phyloP scores from a whole-genome alignment of 2,113 vertebrate species.

The Zootoca vivipara region DNA sequence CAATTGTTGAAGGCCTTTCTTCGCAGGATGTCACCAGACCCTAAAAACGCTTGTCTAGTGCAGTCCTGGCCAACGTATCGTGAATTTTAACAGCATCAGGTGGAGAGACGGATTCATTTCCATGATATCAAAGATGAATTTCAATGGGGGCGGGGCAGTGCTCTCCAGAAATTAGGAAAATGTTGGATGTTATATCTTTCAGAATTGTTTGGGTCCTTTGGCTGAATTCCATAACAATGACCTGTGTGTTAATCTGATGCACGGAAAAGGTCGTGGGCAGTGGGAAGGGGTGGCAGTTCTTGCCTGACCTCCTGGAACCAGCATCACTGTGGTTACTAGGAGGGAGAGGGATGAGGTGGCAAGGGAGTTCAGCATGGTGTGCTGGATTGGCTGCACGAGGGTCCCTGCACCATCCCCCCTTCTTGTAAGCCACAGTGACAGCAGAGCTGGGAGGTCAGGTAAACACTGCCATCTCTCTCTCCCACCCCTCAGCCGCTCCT shows the following conservation, averaged over 20 bases:
- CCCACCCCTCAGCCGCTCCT: no score
- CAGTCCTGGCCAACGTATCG: constrained; percentile 14
- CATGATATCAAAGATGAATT: constrained; percentile 14
- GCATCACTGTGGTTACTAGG: no score
- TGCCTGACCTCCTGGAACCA: no score
- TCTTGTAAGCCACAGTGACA: no score
- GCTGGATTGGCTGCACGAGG: no score
- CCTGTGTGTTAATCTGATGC: constrained; percentile 24
- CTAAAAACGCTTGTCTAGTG: constrained; percentile 42
- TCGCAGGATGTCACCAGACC: constrained; percentile 37
- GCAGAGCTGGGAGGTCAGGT: no score
- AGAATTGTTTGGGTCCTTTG: constrained; percentile 21
- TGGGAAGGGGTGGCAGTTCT: neutral
- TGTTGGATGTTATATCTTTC: constrained; percentile 29
- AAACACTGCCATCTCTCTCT: no score
- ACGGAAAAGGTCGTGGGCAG: neutral
- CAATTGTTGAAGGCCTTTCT: constrained; percentile 43
- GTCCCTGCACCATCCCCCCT: no score
- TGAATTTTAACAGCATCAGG: constrained; percentile 45
- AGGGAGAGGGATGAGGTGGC: no score
- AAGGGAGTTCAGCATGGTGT: no score
- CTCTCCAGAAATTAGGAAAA: constrained; percentile 43
- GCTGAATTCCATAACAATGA: constrained; percentile 35
- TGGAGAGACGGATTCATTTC: constrained; percentile 12
- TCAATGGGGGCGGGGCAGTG: no score